Percentiles rank a stretch among this genome's conserved stretches.
These are phyloP conservation scores for Lepeophtheirus nordmannii DNA, from an alignment of 2,888 invertebrate genomes.

Conservation along the genomic window DNA sequence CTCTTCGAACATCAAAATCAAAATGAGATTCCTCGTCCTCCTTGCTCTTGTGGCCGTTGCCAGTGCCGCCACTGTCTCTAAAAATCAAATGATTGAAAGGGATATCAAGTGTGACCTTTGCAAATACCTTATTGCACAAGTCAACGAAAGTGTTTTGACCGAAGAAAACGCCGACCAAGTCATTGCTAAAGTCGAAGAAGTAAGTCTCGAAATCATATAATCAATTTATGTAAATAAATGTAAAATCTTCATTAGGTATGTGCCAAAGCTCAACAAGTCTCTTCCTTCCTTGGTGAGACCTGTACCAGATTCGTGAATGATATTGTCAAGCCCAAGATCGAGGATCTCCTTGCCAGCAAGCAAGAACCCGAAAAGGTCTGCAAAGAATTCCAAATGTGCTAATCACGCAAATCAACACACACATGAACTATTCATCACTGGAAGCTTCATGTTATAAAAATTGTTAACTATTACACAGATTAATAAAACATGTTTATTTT, in stretches of 20 bases:
- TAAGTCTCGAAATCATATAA: not conserved
- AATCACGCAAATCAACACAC: not conserved
- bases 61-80: too few relatives aligned
- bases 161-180: not conserved
- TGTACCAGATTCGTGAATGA: not conserved
- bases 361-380: not conserved
- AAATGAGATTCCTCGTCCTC: not conserved
- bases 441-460: too few relatives aligned
- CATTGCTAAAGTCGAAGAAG: not conserved
- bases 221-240: not conserved
- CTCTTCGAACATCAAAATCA: not conserved
- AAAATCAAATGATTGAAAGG: not conserved
- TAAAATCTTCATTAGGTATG: not conserved
- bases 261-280: not conserved
- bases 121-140: not conserved
- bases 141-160: not conserved
- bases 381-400: not conserved
- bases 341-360: not conserved
- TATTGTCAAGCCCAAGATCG: not conserved
- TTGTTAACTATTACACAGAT: too few relatives aligned
- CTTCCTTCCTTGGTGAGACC: slow-evolving; percentile 4
- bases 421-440: too few relatives aligned
- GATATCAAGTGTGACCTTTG: not conserved
- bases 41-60: too few relatives aligned
- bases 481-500: too few relatives aligned